Percentiles rank a stretch among this genome's conserved stretches.
phyloP scores from a whole-genome alignment of 1,140 invertebrate species.

The Saxidomus purpurata region DNA sequence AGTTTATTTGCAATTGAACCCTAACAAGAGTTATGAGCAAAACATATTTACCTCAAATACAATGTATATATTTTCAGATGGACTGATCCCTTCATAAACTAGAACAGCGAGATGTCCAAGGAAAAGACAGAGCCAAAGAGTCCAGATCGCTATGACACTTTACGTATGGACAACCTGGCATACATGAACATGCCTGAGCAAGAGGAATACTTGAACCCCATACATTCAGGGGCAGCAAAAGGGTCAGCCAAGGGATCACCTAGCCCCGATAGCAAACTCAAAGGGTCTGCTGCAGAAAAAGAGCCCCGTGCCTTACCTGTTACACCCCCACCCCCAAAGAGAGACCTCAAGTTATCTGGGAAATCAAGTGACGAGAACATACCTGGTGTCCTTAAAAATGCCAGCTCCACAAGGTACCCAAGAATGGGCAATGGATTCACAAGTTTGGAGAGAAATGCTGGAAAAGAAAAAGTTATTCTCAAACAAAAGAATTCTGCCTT shows the following conservation, averaged over 20 bases:
- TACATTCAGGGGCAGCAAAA: neutral
- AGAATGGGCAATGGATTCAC: conserved; percentile 17
- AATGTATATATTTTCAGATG: neutral
- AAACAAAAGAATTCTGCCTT: conserved; percentile 47
- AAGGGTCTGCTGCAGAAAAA: neutral
- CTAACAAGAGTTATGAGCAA: too few species aligned
- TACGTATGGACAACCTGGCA: conserved; percentile 21
- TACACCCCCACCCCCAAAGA: conserved; percentile 16
- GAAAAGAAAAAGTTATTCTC: conserved; percentile 22
- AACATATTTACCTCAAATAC: too few species aligned
- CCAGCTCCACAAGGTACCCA: neutral
- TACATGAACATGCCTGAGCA: conserved; percentile 48
- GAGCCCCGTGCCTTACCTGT: neutral
- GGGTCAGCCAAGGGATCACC: too few species aligned
- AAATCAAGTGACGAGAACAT: neutral
- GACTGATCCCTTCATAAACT: neutral
- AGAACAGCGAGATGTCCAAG: neutral
- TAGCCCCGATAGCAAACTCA: neutral
- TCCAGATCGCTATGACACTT: conserved; percentile 28
- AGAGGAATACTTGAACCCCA: conserved; percentile 43
- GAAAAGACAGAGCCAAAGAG: neutral
- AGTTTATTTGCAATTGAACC: too few species aligned
- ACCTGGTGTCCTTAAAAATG: neutral
- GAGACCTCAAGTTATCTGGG: conserved; percentile 1
- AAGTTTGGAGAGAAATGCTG: conserved; percentile 17